Percentiles rank a stretch among this genome's conserved stretches.
phyloP scores from a whole-genome alignment of 1,140 invertebrate species.

The Apis dorsata region DNA sequence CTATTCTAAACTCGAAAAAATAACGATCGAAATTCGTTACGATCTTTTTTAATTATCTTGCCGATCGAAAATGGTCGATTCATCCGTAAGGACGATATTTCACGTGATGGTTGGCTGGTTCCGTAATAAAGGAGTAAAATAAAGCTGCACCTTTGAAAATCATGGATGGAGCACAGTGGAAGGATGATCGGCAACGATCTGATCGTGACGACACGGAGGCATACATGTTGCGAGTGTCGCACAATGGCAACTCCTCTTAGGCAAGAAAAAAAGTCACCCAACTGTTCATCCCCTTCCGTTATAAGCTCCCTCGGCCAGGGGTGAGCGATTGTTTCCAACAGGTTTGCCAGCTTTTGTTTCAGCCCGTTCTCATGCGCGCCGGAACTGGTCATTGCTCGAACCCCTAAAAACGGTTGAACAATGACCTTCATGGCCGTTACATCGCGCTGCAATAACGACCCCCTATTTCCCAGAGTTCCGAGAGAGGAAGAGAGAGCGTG shows the following conservation, averaged over 20 bases:
- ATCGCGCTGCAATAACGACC: constrained; percentile 65
- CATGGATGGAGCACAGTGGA: constrained; percentile 21
- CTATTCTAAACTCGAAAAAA: no score
- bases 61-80: no score
- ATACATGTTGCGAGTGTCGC: constrained; percentile 75
- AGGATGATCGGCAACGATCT: constrained; percentile 60
- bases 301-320: constrained; percentile 70
- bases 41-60: no score
- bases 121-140: no score
- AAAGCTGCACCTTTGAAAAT: background rate
- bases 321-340: constrained; percentile 79
- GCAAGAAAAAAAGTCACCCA: constrained; percentile 75
- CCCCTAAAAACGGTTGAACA: constrained; percentile 76
- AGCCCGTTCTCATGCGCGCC: constrained; percentile 76
- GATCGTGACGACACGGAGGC: constrained; percentile 60
- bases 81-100: no score
- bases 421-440: constrained; percentile 76
- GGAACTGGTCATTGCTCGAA: constrained; percentile 77
- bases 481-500: constrained; percentile 22
- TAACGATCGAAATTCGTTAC: no score
- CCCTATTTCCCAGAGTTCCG: constrained; percentile 56
- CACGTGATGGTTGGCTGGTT: background rate
- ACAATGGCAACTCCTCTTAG: constrained; percentile 70
- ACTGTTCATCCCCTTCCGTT: constrained; percentile 76
- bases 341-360: constrained; percentile 78